Evolutionary conservation across 2,797 vertebrate genomes (phyloP), one percentile per base, ranked within the genome.

Genomic region (Acestrorhynchus altus): DNA sequence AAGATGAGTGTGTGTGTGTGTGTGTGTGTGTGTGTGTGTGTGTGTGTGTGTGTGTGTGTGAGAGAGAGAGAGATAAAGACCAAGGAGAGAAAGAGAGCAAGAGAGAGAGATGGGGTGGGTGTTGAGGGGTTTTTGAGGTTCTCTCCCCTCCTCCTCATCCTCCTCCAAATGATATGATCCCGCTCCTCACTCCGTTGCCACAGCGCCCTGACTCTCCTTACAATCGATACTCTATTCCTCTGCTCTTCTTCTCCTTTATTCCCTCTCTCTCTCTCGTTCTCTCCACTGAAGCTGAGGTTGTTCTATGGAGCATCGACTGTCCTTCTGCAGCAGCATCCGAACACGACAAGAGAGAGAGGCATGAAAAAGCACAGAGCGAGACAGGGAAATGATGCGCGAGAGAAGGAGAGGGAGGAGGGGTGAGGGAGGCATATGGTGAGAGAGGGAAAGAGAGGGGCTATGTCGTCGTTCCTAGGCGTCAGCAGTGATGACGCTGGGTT

Each of bases 301-400:
- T 35, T 47, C n/a, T 11, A n/a, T 20, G 9, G 47, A 15, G 35
- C 54, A 56, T 7, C 40, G 18, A 24, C 22, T 69, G 7, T n/a
- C 13, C 54, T 59, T 54, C 76, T 46, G 87, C 90, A 91, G 90
- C 89, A 89, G 87, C 87, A 77, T 60, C 75, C 49, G 81, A 88
- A 83, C 86, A 87, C 69, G 83, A 74, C 79, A 64, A 69, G 66
- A 59, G 73, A 72, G 73, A 72, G 49, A 59, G 51, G 47, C 54
- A 77, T 68, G 60, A 74, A 86, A 76, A 46, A 61, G 74, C 64
- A 72, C 20, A 46, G 72, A 77, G 20, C 20, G 64, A n/a, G 71
- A 76, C 54, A 18, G 46, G 28, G 66, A 52, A 46, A 70, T 24
- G 60, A 24, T 20, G 46, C 42, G 68, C 51, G 81, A 20, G 72